Conservation (phyloP, 1,140 invertebrate genomes). For the Zaprionus kolodkinae region DNA sequence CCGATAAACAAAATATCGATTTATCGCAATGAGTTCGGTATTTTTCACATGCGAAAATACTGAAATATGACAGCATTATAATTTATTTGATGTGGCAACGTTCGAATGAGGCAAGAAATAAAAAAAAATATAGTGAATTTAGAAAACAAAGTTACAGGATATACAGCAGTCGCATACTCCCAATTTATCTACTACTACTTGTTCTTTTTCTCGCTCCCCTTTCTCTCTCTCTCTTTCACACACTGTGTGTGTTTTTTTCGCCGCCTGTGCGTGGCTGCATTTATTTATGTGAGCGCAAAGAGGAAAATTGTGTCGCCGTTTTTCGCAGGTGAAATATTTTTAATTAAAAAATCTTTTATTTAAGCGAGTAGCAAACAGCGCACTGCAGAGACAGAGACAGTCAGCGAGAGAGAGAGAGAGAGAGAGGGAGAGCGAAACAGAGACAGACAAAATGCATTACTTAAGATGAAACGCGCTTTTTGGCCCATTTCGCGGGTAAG, state of each 20-base stretch:
- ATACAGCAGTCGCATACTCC: background rate
- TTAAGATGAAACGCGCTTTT: slow-evolving; percentile 3
- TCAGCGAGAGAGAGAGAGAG: background rate
- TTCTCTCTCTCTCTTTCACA: slow-evolving; percentile 4
- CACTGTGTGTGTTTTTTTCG: slow-evolving; percentile 45
- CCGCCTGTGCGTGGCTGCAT: slow-evolving; percentile 44
- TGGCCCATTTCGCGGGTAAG: slow-evolving; percentile 3
- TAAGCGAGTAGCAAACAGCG: slow-evolving; percentile 65
- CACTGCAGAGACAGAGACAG: slow-evolving; percentile 11
- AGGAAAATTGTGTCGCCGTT: slow-evolving; percentile 76
- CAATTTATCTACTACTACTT: slow-evolving; percentile 15
- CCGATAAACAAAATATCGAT: no score
- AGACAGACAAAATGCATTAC: slow-evolving; percentile 42
- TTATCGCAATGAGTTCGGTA: no score
- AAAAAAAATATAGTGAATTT: no score
- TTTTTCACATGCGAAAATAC: no score
- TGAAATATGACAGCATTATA: no score
- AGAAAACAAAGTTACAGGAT: background rate
- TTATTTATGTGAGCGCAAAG: slow-evolving; percentile 76
- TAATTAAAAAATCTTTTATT: slow-evolving; percentile 82
- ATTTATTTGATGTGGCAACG: no score
- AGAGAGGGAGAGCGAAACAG: background rate
- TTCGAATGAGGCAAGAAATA: no score
- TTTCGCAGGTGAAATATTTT: slow-evolving; percentile 79
- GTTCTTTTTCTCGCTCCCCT: slow-evolving; percentile 12